Percentiles rank a stretch among this genome's conserved stretches.
phyloP scores from a whole-genome alignment of 2,113 vertebrate species.

The Melanostigma gelatinosum region DNA sequence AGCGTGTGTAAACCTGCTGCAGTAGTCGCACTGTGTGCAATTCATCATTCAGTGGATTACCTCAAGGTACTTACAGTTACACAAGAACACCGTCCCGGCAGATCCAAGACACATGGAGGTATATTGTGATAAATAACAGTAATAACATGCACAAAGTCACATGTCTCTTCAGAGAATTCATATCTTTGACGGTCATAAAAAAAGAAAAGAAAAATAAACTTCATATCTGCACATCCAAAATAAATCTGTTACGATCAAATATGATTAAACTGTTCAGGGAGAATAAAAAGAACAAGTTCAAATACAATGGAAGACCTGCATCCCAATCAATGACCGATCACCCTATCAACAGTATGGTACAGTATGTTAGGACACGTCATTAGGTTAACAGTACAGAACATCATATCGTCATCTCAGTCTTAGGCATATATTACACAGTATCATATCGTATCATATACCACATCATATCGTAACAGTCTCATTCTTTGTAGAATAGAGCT shows the following conservation, averaged over 20 bases:
- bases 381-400: constrained; percentile 29
- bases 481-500: constrained; percentile 62
- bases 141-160: constrained; percentile 70
- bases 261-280: constrained; percentile 22
- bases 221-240: constrained; percentile 34
- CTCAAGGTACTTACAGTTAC: constrained; percentile 48
- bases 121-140: constrained; percentile 68
- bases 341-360: constrained; percentile 26
- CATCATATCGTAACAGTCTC: constrained; percentile 63
- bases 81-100: constrained; percentile 47
- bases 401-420: constrained; percentile 25
- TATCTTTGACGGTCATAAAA: constrained; percentile 43
- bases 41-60: constrained; percentile 45
- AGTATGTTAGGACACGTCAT: constrained; percentile 24
- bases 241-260: constrained; percentile 21
- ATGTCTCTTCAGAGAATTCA: constrained; percentile 39
- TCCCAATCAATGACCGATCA: constrained; percentile 41
- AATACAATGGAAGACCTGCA: constrained; percentile 73
- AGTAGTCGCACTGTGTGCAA: constrained; percentile 57
- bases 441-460: constrained; percentile 24
- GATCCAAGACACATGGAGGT: constrained; percentile 69
- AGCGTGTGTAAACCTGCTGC: constrained; percentile 34
- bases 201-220: constrained; percentile 6
- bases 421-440: constrained; percentile 36
- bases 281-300: constrained; percentile 42